Base-by-base conservation (phyloP, 1,140 invertebrate species). In the Procambarus virginalis region DNA sequence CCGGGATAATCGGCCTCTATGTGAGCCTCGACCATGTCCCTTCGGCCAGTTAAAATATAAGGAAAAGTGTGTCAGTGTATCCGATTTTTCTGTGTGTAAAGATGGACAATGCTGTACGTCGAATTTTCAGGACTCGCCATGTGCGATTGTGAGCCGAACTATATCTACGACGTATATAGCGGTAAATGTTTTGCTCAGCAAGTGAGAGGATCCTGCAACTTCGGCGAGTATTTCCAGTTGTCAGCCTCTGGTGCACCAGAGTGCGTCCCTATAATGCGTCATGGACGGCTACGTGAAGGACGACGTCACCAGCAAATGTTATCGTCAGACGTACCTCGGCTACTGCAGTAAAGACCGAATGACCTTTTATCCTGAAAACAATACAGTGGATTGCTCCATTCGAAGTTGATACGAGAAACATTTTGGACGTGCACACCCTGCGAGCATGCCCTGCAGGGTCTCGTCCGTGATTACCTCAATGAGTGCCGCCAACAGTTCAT, bases 21-120 rank as follows among this genome's bases (percentile, higher is more conserved):
- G 91, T 58, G 60, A 17, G 9, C 77, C 48, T 34, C 78, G 76
- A 48, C 87, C 83, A 2, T 91, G 91, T 77, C 91, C 91, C 46
- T 73, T 48, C 34, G 86, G 86, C 5, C 51, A 81, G 58, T 14
- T 91, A 22, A 2, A 20, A 48, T 86, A 89, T 77, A 73, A 60
- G 22, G 82, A 49, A 3, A 14, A 49, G 3, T 91, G 91, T 73
- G 86, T 91, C 48, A 58, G 86, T 45, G 73, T 55, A 3, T 8
- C 60, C 9, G 83, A 91, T 49, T 8, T 75, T 3, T 73, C 86
- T 8, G 87, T 91, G n/a, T 91, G 91, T 75, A 77, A 51, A 45
- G 83, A 58, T 0, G 91, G 91, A 9, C 86, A 91, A 85, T 91
- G 45, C 80, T 91, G 6, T 91, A 89, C 83, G 80, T 91, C 8